Evolutionary conservation across 2,888 invertebrate species (phyloP).

Genomic region (Hypomecis atomaria): DNA sequence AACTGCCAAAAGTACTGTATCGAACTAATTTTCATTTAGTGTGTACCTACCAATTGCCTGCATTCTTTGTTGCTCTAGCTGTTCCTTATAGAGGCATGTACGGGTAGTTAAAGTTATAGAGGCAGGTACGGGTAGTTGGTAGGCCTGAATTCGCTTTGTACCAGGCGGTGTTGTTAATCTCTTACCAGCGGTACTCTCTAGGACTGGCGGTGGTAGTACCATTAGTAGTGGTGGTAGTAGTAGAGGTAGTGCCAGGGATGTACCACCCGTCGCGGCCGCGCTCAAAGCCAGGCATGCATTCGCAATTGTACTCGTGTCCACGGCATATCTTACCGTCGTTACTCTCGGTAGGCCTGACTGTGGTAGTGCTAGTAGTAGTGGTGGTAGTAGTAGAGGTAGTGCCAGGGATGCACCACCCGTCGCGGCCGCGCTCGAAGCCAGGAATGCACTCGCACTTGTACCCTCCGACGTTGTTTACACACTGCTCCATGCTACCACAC

Average conservation of each 20-base stretch:
- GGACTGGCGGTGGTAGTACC: slow-evolving; percentile 39
- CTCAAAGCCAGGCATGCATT: no score
- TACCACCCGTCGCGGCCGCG: no score
- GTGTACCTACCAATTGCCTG: no score
- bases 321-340: background rate
- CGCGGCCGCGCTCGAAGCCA: slow-evolving; percentile 88
- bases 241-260: no score
- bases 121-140: no score
- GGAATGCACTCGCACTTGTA: slow-evolving; percentile 91
- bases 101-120: no score
- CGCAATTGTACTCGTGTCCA: background rate
- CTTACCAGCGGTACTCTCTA: slow-evolving; percentile 35
- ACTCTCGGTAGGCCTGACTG: background rate
- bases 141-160: no score
- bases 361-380: slow-evolving; percentile 33
- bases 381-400: slow-evolving; percentile 47
- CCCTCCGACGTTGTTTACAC: slow-evolving; percentile 86
- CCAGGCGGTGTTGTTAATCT: background rate
- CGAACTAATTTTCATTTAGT: no score
- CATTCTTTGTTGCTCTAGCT: no score
- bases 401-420: slow-evolving; percentile 63
- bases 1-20: no score
- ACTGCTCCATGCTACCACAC: slow-evolving; percentile 56
- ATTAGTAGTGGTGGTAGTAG: no score
- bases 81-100: no score